Base-by-base conservation (phyloP, 2,113 vertebrate genomes). In the Mionectes macconnelli region DNA sequence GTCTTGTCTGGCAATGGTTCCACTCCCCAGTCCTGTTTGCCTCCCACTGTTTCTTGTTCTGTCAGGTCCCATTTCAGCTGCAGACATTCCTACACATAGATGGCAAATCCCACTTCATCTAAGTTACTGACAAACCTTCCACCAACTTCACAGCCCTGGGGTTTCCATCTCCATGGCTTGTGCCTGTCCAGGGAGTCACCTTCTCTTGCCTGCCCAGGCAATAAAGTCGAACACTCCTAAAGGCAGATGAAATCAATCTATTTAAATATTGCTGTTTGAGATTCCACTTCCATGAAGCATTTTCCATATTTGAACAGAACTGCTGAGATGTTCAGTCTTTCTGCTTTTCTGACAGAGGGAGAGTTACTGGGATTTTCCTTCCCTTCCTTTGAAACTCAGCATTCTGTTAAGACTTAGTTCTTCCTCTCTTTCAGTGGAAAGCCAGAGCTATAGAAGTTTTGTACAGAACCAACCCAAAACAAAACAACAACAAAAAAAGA, bases 161-260 rank as follows among this genome's bases (percentile, higher is more conserved):
- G 2, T 30, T 50, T 81, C 52, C 42, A 7, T 4, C 42, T 62
- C 39, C 16, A 9, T 9, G n/a, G n/a, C 23, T 20, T 1, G 0
- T 47, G 14, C 28, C 25, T 12, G 8, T 24, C 40, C 74, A 60
- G 33, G 50, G 30, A 6, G 10, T 15, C 39, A 35, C 10, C 12
- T 9, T 7, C 8, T 67, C 37, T 25, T 2, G 1, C 42, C 12
- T 45, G 9, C 19, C 55, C 1, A 1, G 22, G 15, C 6, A 47
- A 22, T 37, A 8, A 23, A 35, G 8, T 4, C 45, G 27, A 33
- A 8, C 28, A 14, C 20, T 45, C 33, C 49, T 33, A 10, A 52
- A 47, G 33, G 66, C 53, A 73, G 18, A 30, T 78, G 66, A n/a
- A 47, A 47, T 31, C 40, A 21, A 37, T 40, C 22, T 9, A 2